phyloP scores from a whole-genome alignment of 2,888 invertebrate species.

The Gastrophysa polygoni region DNA sequence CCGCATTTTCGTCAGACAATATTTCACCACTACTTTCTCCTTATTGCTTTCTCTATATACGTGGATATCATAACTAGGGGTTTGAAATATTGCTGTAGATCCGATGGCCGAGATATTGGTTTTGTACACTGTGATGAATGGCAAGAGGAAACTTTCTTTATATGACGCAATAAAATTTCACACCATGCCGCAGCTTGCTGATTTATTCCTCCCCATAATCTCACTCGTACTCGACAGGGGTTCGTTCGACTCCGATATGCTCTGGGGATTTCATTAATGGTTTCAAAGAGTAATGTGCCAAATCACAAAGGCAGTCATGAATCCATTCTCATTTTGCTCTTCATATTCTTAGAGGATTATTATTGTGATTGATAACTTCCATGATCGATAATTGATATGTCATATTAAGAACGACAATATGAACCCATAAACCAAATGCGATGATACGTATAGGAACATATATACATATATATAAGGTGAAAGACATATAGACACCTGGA shows the following conservation, averaged over 20 bases:
- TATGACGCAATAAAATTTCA: conserved; percentile 49
- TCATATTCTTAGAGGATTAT: no score
- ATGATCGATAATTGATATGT: no score
- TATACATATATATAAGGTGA: no score
- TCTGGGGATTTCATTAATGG: background rate
- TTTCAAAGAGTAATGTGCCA: no score
- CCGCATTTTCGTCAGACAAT: background rate
- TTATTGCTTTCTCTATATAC: background rate
- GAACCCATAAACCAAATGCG: no score
- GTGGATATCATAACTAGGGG: conserved; percentile 29
- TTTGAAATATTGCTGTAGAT: conserved; percentile 38
- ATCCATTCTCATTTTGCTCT: no score
- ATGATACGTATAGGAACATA: no score
- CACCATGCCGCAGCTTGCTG: conserved; percentile 38
- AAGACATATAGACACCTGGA: no score
- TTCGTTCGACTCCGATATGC: background rate
- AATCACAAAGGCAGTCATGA: no score
- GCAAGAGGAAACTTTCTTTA: conserved; percentile 42
- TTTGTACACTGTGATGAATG: conserved; percentile 38
- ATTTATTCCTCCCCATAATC: conserved; percentile 19
- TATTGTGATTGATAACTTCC: no score
- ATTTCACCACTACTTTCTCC: background rate
- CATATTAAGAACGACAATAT: no score
- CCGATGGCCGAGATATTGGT: conserved; percentile 38
- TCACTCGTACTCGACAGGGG: background rate